Evolutionary conservation across 2,888 invertebrate genomes (phyloP).

Genomic region (Neocrepidodera transversa): DNA sequence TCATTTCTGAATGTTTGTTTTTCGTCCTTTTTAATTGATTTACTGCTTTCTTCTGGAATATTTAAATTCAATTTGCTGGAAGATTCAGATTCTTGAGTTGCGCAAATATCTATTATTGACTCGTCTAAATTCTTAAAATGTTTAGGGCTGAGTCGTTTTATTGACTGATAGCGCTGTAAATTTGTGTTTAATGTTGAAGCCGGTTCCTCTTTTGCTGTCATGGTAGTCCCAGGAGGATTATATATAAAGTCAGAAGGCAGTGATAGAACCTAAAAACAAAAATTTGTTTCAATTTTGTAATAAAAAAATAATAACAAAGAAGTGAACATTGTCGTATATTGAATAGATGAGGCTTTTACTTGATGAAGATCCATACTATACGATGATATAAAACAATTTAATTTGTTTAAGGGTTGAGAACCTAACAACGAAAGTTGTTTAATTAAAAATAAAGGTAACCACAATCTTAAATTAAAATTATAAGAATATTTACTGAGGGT

Average conservation of each 20-base stretch:
- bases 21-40: slow-evolving; percentile 43
- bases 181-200: slow-evolving; percentile 50
- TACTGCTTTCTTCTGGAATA: slow-evolving; percentile 23
- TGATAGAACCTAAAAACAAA: slow-evolving; percentile 70
- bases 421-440: too few species aligned
- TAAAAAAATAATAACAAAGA: too few species aligned
- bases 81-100: slow-evolving; percentile 49
- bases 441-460: too few species aligned
- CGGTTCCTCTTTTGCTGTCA: slow-evolving; percentile 51
- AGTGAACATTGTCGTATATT: too few species aligned
- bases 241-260: slow-evolving; percentile 86
- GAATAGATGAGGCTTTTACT: too few species aligned
- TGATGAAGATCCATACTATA: too few species aligned
- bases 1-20: slow-evolving; percentile 44
- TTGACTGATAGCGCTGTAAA: slow-evolving; percentile 68
- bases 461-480: too few species aligned
- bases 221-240: slow-evolving; percentile 69
- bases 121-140: slow-evolving; percentile 65
- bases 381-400: too few species aligned
- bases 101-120: slow-evolving; percentile 52
- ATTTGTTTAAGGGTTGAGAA: too few species aligned
- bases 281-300: too few species aligned
- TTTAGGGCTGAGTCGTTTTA: slow-evolving; percentile 55
- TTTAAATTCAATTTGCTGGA: not conserved
- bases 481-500: too few species aligned